A percentile compares a stretch with the other conserved stretches of the same genome.
Conservation (phyloP, 2,888 invertebrate species). For the Rhingia rostrata region DNA sequence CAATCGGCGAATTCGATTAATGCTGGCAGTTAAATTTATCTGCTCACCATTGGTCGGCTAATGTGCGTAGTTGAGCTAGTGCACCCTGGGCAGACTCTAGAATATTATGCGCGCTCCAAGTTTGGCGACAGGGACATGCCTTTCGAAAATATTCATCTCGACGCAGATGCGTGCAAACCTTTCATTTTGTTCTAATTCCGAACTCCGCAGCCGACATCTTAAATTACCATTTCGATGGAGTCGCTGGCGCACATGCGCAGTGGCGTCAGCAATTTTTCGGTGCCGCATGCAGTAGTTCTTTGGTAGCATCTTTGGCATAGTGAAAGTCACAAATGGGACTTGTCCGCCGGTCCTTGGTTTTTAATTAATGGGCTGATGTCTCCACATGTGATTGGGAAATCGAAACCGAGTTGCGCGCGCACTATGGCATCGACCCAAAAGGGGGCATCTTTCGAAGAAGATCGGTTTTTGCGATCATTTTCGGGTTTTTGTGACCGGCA, state of each 20-base stretch:
- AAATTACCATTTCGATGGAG: slow-evolving; percentile 46
- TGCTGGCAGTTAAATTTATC: slow-evolving; percentile 62
- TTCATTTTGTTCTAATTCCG: slow-evolving; percentile 68
- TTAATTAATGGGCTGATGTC: slow-evolving; percentile 69
- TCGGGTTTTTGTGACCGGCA: slow-evolving; percentile 31
- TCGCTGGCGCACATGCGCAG: neutral
- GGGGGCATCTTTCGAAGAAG: slow-evolving; percentile 16
- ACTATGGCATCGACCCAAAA: slow-evolving; percentile 26
- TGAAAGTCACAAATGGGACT: slow-evolving; percentile 68
- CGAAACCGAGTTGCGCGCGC: slow-evolving; percentile 10
- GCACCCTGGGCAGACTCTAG: neutral
- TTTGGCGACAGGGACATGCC: slow-evolving; percentile 63
- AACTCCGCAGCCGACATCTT: slow-evolving; percentile 21
- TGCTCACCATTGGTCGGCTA: slow-evolving; percentile 40
- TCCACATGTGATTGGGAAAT: slow-evolving; percentile 62
- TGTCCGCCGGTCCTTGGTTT: slow-evolving; percentile 64
- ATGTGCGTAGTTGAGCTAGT: neutral
- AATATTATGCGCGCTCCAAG: neutral
- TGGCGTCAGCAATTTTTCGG: slow-evolving; percentile 24
- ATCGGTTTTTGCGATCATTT: slow-evolving; percentile 5
- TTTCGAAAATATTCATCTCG: slow-evolving; percentile 62
- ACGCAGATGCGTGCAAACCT: slow-evolving; percentile 38
- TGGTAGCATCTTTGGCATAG: slow-evolving; percentile 42
- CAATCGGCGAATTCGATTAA: slow-evolving; percentile 52
- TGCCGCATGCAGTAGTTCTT: neutral